Base-by-base conservation (phyloP, 1,140 invertebrate genomes). In the Musca domestica region DNA sequence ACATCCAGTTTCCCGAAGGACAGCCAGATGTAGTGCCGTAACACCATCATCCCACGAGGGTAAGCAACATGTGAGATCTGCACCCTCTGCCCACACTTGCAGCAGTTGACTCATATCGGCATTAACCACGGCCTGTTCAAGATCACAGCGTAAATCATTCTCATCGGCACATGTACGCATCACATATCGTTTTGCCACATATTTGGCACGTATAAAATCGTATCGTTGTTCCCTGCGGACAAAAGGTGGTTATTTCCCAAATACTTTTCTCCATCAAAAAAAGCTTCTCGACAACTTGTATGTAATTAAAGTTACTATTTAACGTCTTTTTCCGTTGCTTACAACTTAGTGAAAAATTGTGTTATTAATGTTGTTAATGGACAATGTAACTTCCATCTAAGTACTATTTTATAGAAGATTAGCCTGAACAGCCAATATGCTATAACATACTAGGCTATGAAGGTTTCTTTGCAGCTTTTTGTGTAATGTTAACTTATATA, bases 151-250 rank as follows among this genome's bases (percentile, higher is more conserved):
- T 63, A 94, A 84, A 80, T 94, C 92, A 54, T 87, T 86, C 71
- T 91, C 90, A 78, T 91, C 89, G 15, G 88, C 86, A 75, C 91
- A 93, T 5, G 91, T 93, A 67, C 86, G 88, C 78, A 91, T 89
- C 34, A 91, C 92, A 84, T 91, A 98, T 75, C 91, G 90, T 75
- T 95, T 92, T 58, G 96, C 93, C 67, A 97, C 92, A 84, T 99
- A 98, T 84, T 99, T 99, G 67, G 93, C 91, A 70, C 94, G 87
- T 76, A 99, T 98, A 76, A 95, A 98, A 75, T 95, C 90, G 72
- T 94, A 90, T 54, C 96, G 87, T 77, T 97, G 92, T 71, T 98
- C 95, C 95, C 95, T 98, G 80, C n/a, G n/a, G n/a, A n/a, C n/a
- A 61, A 30, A 30, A 30, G 27, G 27, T 30, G 27, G 27, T 6